Evolutionary conservation across 2,888 invertebrate genomes (phyloP).

Genomic region (Rhamnusium bicolor): DNA sequence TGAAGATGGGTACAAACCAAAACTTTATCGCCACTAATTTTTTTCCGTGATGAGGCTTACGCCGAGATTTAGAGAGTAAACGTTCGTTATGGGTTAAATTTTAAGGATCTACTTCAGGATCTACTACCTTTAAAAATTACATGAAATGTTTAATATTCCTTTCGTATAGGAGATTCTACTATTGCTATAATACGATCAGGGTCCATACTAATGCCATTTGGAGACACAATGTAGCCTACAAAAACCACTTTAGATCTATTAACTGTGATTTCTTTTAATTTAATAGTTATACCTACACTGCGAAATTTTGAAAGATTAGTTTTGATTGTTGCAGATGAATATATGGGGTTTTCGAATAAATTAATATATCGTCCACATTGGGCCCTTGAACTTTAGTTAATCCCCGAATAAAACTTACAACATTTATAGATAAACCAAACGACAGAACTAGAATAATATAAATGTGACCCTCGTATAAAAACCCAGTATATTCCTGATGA

Average conservation of each 20-base stretch:
- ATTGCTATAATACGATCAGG: constrained; percentile 25
- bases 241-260: constrained; percentile 2
- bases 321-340: neutral
- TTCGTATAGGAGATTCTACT: constrained; percentile 26
- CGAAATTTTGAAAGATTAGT: constrained; percentile 2
- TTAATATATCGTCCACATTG: constrained; percentile 13
- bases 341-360: neutral
- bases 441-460: constrained; percentile 8
- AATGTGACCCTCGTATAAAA: neutral
- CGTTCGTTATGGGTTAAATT: neutral
- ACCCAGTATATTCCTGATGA: constrained; percentile 14
- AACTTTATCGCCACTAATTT: neutral
- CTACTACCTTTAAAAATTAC: constrained; percentile 27
- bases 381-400: neutral
- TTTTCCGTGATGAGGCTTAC: neutral
- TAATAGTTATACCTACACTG: constrained; percentile 23
- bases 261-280: constrained; percentile 28
- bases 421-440: constrained; percentile 8
- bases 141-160: constrained; percentile 31
- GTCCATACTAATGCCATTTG: constrained; percentile 23
- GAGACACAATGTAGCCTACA: constrained; percentile 24
- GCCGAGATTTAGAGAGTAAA: neutral
- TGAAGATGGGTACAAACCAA: constrained; percentile 6
- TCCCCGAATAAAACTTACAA: constrained; percentile 7
- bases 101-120: neutral